Evolutionary conservation across 2,113 vertebrate species (phyloP).

Genomic region (Pedetes capensis): DNA sequence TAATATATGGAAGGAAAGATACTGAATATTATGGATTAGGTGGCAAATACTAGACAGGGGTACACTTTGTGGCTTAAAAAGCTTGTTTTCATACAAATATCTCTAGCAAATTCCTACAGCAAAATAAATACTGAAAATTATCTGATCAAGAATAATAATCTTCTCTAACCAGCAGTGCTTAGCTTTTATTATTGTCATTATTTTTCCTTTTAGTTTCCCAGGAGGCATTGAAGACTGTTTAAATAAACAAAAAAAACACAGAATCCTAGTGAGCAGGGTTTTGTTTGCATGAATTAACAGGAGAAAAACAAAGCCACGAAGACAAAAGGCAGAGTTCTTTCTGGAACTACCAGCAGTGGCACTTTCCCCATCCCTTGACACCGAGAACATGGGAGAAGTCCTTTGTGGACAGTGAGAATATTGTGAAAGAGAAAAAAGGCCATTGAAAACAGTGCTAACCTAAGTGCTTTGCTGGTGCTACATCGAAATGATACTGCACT

Average conservation of each 20-base stretch:
- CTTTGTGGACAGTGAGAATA: accelerated
- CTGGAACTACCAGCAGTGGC: not conserved
- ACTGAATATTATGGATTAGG: not conserved
- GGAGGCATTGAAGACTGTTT: constrained; percentile 4
- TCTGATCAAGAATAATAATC: constrained; percentile 43
- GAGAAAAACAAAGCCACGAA: not conserved
- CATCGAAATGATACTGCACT: not conserved
- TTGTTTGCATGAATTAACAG: constrained; percentile 37
- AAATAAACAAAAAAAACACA: constrained; percentile 63
- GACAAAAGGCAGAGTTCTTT: not conserved
- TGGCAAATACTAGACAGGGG: not conserved
- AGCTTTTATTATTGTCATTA: constrained; percentile 45
- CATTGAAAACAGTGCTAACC: not conserved
- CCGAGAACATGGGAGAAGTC: not conserved
- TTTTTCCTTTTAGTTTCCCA: constrained; percentile 33
- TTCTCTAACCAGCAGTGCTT: constrained; percentile 14
- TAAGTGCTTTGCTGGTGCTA: not conserved
- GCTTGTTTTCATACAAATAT: not conserved
- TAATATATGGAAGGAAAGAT: not conserved
- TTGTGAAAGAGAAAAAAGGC: not conserved
- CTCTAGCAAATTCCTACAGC: not conserved
- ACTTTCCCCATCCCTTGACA: not conserved
- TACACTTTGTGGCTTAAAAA: not conserved
- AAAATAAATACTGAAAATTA: constrained; percentile 38
- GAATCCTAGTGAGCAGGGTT: constrained; percentile 27